phyloP scores from a whole-genome alignment of 1,140 invertebrate species.

The Hylyphantes graminicola region DNA sequence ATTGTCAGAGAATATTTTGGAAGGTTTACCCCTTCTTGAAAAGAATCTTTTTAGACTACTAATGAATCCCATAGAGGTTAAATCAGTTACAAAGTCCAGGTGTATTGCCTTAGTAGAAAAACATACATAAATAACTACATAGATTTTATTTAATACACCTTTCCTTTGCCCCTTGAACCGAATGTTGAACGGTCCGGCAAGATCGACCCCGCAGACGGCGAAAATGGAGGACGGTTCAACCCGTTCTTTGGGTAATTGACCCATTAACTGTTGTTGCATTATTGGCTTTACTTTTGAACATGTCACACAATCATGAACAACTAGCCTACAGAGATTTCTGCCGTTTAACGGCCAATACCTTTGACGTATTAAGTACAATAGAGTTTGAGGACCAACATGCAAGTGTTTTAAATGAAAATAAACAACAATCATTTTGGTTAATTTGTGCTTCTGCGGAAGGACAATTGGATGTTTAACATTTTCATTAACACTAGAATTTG shows the following conservation, averaged over 20 bases:
- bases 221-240: background rate
- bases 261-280: background rate
- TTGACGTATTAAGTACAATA: too few relatives aligned
- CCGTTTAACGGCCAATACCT: too few relatives aligned
- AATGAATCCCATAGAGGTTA: background rate
- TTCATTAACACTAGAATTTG: slow-evolving; percentile 1
- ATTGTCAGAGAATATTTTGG: background rate
- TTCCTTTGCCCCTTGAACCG: background rate
- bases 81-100: slow-evolving; percentile 1
- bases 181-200: background rate
- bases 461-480: slow-evolving; percentile 25
- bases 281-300: background rate
- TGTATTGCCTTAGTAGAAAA: background rate
- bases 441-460: slow-evolving; percentile 6
- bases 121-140: slow-evolving; percentile 1
- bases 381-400: background rate
- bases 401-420: slow-evolving; percentile 16
- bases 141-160: background rate
- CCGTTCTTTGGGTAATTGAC: background rate
- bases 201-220: background rate
- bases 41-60: background rate
- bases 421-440: background rate
- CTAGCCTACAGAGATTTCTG: too few relatives aligned
- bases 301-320: background rate
- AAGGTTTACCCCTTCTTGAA: background rate